Percentiles rank a stretch among this genome's conserved stretches.
phyloP scores from a whole-genome alignment of 1,140 invertebrate genomes.

The Diabrotica undecimpunctata region DNA sequence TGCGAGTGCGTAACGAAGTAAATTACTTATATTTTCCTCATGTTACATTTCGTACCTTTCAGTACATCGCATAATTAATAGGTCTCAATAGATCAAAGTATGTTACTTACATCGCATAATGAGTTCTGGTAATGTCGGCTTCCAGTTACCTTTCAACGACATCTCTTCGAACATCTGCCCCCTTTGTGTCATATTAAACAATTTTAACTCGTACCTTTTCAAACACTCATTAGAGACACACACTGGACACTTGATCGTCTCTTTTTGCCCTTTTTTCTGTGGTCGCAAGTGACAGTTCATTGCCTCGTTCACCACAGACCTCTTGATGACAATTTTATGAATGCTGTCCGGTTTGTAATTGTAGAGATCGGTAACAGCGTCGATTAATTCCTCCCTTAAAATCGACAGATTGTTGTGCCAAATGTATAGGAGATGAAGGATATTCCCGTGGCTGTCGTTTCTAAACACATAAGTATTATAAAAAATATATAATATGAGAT shows the following conservation, averaged over 20 bases:
- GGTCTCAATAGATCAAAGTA: too few species aligned
- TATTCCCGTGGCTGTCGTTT: too few species aligned
- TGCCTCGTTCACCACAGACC: conserved; percentile 54
- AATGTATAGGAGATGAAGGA: too few species aligned
- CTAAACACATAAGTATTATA: too few species aligned
- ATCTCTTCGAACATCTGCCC: conserved; percentile 33
- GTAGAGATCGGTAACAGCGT: conserved; percentile 25
- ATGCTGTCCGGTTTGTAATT: conserved; percentile 16
- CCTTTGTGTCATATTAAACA: conserved; percentile 46
- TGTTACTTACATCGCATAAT: conserved; percentile 50
- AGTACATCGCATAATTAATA: too few species aligned
- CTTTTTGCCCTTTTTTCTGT: conserved; percentile 30
- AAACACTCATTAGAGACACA: conserved; percentile 54
- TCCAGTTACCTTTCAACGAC: conserved; percentile 49
- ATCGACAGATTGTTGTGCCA: conserved; percentile 34
- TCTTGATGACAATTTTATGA: conserved; percentile 31
- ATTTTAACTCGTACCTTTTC: conserved; percentile 54
- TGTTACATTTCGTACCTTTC: too few species aligned
- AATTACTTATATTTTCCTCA: too few species aligned
- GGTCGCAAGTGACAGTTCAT: conserved; percentile 66
- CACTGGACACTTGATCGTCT: conserved; percentile 46
- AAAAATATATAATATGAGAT: too few species aligned
- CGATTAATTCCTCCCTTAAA: conserved; percentile 17
- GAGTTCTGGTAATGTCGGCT: conserved; percentile 54
- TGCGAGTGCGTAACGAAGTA: too few species aligned